Percentiles rank a stretch among this genome's conserved stretches.
These are phyloP conservation scores for Cololabis saira DNA, from an alignment of 2,113 vertebrate species.

Conservation along the genomic window DNA sequence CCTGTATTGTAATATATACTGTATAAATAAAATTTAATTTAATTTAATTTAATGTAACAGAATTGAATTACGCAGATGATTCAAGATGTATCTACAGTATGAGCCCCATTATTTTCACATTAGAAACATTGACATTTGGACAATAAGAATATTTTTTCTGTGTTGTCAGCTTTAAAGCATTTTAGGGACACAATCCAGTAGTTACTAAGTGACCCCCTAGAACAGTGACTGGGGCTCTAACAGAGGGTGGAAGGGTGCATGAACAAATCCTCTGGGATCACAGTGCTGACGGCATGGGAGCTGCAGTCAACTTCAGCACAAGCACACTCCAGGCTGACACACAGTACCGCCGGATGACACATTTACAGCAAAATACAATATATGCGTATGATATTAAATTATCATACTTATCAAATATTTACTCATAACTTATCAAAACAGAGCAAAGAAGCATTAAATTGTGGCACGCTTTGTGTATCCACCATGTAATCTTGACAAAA, in stretches of 20 bases:
- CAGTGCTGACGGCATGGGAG: conserved; percentile 23
- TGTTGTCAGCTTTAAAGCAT: conserved; percentile 13
- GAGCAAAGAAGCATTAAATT: not conserved
- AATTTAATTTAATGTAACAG: no score
- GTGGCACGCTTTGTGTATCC: not conserved
- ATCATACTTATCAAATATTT: not conserved
- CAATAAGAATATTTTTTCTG: not conserved
- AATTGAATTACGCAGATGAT: no score
- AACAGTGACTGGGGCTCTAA: conserved; percentile 41
- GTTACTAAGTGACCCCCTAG: conserved; percentile 37
- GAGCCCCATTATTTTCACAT: no score
- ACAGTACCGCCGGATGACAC: not conserved
- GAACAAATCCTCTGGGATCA: conserved; percentile 62
- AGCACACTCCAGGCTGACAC: not conserved
- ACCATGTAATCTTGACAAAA: no score
- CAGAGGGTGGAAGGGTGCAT: conserved; percentile 47
- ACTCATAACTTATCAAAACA: not conserved
- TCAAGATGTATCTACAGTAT: no score
- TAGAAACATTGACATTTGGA: not conserved
- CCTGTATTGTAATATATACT: no score
- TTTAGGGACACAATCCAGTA: conserved; percentile 28
- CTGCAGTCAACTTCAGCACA: conserved; percentile 7
- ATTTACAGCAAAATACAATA: no score
- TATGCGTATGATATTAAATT: not conserved
- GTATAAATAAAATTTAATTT: no score